Evolutionary conservation across 1,140 invertebrate species (phyloP).

Genomic region (Drosophila parvula): DNA sequence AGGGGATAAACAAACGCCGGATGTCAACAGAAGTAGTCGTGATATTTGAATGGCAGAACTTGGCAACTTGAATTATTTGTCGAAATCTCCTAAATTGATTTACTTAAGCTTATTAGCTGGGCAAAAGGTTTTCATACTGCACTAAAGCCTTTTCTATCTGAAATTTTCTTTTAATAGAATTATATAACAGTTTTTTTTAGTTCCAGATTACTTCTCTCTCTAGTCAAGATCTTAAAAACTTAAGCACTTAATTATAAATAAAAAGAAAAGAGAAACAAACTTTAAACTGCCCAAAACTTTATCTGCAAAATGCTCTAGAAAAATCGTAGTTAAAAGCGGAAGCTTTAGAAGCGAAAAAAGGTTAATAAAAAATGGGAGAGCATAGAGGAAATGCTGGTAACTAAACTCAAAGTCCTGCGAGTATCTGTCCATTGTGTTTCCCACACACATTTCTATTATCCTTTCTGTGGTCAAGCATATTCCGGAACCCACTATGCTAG

Average conservation of each 20-base stretch:
- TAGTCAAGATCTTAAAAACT: not conserved
- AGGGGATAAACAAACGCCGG: slow-evolving; percentile 21
- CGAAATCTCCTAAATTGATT: slow-evolving; percentile 26
- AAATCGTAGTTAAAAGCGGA: slow-evolving; percentile 8
- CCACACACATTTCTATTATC: slow-evolving; percentile 13
- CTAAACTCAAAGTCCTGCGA: slow-evolving; percentile 15
- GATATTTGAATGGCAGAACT: slow-evolving; percentile 4
- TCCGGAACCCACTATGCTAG: slow-evolving; percentile 26
- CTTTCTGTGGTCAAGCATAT: slow-evolving; percentile 28
- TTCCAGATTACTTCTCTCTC: not conserved
- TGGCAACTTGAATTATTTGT: slow-evolving; percentile 2
- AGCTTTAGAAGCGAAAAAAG: slow-evolving; percentile 8
- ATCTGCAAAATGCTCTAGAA: not conserved
- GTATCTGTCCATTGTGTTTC: not conserved
- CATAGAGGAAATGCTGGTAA: not conserved
- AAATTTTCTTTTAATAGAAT: not conserved
- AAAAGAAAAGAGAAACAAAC: not conserved
- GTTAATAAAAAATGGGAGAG: not conserved
- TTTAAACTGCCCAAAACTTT: slow-evolving; percentile 2
- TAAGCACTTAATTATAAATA: slow-evolving; percentile 1
- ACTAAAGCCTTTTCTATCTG: not conserved
- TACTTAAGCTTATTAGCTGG: slow-evolving; percentile 14
- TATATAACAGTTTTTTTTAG: not conserved
- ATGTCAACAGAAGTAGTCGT: slow-evolving; percentile 19
- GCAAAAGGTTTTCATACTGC: not conserved